phyloP scores from a whole-genome alignment of 2,113 vertebrate species.

The Notarius lentiginosus region DNA sequence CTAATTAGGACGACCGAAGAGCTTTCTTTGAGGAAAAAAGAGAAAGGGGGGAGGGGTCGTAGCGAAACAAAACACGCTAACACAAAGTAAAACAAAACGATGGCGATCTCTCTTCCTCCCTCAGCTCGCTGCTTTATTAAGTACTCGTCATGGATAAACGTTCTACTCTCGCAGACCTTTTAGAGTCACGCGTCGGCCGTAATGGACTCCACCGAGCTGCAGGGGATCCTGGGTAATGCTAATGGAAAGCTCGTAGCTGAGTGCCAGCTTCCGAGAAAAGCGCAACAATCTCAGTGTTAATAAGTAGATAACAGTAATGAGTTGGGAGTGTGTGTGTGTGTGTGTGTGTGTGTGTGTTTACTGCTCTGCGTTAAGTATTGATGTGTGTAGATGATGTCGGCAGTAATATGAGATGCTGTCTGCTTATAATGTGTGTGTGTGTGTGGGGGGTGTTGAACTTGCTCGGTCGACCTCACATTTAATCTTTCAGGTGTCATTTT shows the following conservation, averaged over 20 bases:
- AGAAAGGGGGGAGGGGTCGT: constrained; percentile 56
- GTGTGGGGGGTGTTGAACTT: not conserved
- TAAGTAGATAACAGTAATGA: constrained; percentile 47
- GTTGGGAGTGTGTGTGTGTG: constrained; percentile 23
- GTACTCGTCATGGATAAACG: constrained; percentile 21
- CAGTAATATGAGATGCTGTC: constrained; percentile 17
- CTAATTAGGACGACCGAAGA: constrained; percentile 65
- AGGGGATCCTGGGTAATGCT: constrained; percentile 23
- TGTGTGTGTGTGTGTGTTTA: constrained; percentile 12
- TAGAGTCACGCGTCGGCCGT: not conserved
- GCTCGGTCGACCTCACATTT: not conserved
- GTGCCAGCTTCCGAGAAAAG: constrained; percentile 19
- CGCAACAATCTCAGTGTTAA: constrained; percentile 21
- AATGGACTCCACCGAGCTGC: constrained; percentile 26
- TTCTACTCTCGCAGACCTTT: constrained; percentile 8
- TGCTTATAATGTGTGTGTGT: constrained; percentile 25
- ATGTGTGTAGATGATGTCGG: constrained; percentile 29
- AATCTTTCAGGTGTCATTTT: not conserved
- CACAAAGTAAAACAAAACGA: constrained; percentile 21
- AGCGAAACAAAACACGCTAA: constrained; percentile 21
- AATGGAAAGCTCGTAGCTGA: not conserved
- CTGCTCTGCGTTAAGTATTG: not conserved
- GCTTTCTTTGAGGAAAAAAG: constrained; percentile 48
- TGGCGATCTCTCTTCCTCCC: not conserved
- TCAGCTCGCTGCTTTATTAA: constrained; percentile 30